Percentiles rank a stretch among this genome's conserved stretches.
phyloP scores from a whole-genome alignment of 1,140 invertebrate species.

The Drosophila parvula region DNA sequence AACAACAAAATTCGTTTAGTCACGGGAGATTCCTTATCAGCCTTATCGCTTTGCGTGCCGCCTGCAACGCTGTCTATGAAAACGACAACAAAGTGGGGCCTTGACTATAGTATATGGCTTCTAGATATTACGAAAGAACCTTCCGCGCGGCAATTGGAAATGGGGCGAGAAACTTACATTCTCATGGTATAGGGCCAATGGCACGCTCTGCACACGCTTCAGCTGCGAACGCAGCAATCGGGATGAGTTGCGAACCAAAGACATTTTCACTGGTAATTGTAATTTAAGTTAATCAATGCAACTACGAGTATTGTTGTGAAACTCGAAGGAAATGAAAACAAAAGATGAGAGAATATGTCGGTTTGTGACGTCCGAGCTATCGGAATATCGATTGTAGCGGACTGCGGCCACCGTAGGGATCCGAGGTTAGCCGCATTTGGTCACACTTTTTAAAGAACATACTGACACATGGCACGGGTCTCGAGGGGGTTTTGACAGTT shows the following conservation, averaged over 20 bases:
- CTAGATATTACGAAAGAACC: constrained; percentile 71
- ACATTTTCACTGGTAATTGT: constrained; percentile 50
- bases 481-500: too few relatives aligned
- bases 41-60: constrained; percentile 59
- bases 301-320: constrained; percentile 59
- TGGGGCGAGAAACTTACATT: constrained; percentile 67
- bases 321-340: constrained; percentile 46
- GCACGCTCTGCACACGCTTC: constrained; percentile 77
- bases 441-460: too few relatives aligned
- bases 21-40: constrained; percentile 14
- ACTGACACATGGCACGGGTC: too few relatives aligned
- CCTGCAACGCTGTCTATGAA: constrained; percentile 28
- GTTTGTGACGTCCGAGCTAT: too few relatives aligned
- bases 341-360: not conserved
- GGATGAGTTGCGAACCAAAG: constrained; percentile 57
- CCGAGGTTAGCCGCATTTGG: too few relatives aligned
- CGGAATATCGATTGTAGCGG: too few relatives aligned
- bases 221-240: constrained; percentile 58
- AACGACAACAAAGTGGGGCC: constrained; percentile 37
- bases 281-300: constrained; percentile 25
- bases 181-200: constrained; percentile 77
- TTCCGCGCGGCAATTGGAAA: constrained; percentile 14
- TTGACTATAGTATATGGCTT: constrained; percentile 39
- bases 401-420: too few relatives aligned
- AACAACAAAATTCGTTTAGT: constrained; percentile 11